Conservation (phyloP, 2,113 vertebrate species). For the Otus sunia region DNA sequence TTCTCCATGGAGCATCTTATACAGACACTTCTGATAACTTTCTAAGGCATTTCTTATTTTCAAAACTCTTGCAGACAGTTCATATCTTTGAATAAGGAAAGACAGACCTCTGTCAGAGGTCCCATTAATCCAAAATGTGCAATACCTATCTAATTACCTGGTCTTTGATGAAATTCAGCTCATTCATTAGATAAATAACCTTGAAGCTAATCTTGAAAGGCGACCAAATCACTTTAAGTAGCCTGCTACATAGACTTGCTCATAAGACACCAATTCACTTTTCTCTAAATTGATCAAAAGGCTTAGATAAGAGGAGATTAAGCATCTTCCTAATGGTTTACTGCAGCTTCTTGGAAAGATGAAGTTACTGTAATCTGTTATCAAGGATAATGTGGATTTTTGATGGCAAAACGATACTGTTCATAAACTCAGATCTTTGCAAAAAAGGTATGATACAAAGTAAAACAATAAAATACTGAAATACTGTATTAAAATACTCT, state of each 20-base stretch:
- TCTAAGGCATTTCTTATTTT: neutral
- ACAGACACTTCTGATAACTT: neutral
- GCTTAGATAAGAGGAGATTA: slow-evolving; percentile 25
- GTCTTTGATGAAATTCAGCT: neutral
- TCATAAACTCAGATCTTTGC: neutral
- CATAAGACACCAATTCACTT: neutral
- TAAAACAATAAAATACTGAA: neutral
- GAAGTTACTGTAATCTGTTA: neutral
- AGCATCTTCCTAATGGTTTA: neutral
- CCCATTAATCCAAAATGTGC: neutral
- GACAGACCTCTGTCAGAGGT: neutral
- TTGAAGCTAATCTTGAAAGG: neutral
- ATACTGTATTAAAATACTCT: neutral
- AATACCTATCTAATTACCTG: neutral
- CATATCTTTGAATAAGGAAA: neutral
- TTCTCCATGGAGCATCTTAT: neutral
- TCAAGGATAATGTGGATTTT: neutral
- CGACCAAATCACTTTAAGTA: neutral
- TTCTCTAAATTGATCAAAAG: slow-evolving; percentile 41
- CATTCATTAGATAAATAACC: neutral
- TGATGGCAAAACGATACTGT: neutral
- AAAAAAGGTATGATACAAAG: neutral
- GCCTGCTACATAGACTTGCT: neutral
- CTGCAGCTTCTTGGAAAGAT: neutral
- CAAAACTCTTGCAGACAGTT: neutral